phyloP scores from a whole-genome alignment of 1,140 invertebrate genomes.

The Maconellicoccus hirsutus region DNA sequence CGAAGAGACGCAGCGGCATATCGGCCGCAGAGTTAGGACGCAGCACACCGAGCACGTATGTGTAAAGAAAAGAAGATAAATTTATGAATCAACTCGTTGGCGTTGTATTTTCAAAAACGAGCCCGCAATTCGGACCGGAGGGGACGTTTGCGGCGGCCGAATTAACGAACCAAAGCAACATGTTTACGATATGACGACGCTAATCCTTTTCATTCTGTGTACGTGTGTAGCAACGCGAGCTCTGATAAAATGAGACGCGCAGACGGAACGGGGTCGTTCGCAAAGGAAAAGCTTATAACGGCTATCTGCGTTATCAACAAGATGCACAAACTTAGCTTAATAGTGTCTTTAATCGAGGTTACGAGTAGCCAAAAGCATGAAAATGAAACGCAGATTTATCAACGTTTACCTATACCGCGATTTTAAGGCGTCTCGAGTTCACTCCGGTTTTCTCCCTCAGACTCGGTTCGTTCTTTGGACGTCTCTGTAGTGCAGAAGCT shows the following conservation, averaged over 20 bases:
- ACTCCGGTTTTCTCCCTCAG: too few relatives aligned
- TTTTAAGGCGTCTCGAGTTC: too few relatives aligned
- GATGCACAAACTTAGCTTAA: constrained; percentile 2
- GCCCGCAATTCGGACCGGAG: too few relatives aligned
- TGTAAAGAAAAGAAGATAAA: not conserved
- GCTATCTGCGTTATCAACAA: constrained; percentile 5
- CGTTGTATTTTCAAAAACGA: too few relatives aligned
- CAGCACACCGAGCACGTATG: too few relatives aligned
- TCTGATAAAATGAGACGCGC: too few relatives aligned
- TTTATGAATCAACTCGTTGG: not conserved
- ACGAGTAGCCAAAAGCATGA: not conserved
- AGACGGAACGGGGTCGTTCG: too few relatives aligned
- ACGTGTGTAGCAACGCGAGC: too few relatives aligned
- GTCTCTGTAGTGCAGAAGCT: too few relatives aligned
- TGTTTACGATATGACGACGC: constrained; percentile 2
- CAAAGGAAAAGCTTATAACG: not conserved
- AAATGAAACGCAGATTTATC: constrained; percentile 2
- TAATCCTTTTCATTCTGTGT: not conserved
- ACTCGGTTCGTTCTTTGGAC: too few relatives aligned
- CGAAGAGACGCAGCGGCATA: too few relatives aligned
- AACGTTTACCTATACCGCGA: not conserved
- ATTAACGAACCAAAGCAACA: constrained; percentile 8
- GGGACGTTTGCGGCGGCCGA: not conserved
- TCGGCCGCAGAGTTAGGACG: too few relatives aligned
- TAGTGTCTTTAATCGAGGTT: constrained; percentile 8